phyloP scores from a whole-genome alignment of 53 echinoderm and acorn worm genomes.

The Crossaster papposus region DNA sequence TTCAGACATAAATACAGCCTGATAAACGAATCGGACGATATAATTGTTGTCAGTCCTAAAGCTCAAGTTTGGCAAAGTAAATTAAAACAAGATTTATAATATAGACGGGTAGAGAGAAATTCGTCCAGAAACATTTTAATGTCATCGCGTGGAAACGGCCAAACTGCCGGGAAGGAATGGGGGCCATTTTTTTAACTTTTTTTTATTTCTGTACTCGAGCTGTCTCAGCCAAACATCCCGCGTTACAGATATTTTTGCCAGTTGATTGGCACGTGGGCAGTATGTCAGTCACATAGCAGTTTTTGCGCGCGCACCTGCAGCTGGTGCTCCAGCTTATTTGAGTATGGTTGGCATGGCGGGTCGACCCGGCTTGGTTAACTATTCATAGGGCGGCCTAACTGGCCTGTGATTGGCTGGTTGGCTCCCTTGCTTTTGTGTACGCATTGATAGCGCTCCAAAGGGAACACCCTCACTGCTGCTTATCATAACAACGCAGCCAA shows the following conservation, averaged over 20 bases:
- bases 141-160: neutral
- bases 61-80: slow-evolving; percentile 23
- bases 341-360: slow-evolving; percentile 60
- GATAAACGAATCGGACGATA: slow-evolving; percentile 31
- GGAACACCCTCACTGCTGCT: slow-evolving; percentile 57
- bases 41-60: slow-evolving; percentile 13
- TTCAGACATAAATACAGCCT: slow-evolving; percentile 49
- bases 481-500: slow-evolving; percentile 78
- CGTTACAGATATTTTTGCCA: slow-evolving; percentile 37
- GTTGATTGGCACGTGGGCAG: slow-evolving; percentile 70
- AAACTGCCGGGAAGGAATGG: slow-evolving; percentile 4
- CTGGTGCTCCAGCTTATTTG: slow-evolving; percentile 49
- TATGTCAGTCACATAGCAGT: slow-evolving; percentile 61
- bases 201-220: slow-evolving; percentile 2
- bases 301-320: slow-evolving; percentile 71
- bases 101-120: neutral
- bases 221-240: neutral
- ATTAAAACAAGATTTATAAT: slow-evolving; percentile 27
- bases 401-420: slow-evolving; percentile 49
- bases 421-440: slow-evolving; percentile 39
- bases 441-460: slow-evolving; percentile 61
- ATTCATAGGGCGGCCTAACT: slow-evolving; percentile 57
- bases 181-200: neutral
- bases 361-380: slow-evolving; percentile 49
- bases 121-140: neutral